phyloP scores from a whole-genome alignment of 2,113 vertebrate species.

The Corvus cornix region DNA sequence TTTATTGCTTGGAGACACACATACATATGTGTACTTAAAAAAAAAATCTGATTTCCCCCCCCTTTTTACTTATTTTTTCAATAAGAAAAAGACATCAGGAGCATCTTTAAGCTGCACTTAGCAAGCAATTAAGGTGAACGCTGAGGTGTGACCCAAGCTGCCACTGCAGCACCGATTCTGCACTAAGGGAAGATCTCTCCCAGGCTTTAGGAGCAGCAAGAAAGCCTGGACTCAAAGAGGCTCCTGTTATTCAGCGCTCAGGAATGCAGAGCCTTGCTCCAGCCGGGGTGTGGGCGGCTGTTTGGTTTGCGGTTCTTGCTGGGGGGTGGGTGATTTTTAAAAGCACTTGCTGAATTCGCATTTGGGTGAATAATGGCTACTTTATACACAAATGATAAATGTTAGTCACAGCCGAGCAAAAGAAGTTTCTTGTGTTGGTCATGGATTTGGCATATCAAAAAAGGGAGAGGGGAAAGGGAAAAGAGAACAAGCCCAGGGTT shows the following conservation, averaged over 20 bases:
- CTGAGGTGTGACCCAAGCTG: background rate
- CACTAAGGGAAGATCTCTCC: background rate
- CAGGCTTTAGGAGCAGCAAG: background rate
- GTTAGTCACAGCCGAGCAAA: slow-evolving; percentile 59
- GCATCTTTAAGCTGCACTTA: fast-evolving
- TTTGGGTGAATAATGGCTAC: slow-evolving; percentile 75
- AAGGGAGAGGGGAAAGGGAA: background rate
- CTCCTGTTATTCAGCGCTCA: slow-evolving; percentile 67
- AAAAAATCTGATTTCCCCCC: background rate
- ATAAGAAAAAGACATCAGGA: fast-evolving
- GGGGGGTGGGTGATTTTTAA: slow-evolving; percentile 69
- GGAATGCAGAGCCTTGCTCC: slow-evolving; percentile 74
- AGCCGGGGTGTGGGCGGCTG: slow-evolving; percentile 75
- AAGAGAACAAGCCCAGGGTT: background rate
- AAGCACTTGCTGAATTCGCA: slow-evolving; percentile 74
- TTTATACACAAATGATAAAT: slow-evolving; percentile 70
- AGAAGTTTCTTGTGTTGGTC: slow-evolving; percentile 46
- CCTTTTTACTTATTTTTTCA: background rate
- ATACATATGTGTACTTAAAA: fast-evolving
- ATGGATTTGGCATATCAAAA: slow-evolving; percentile 46
- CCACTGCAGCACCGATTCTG: background rate
- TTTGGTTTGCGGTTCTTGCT: slow-evolving; percentile 77
- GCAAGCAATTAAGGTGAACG: fast-evolving
- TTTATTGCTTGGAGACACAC: background rate
- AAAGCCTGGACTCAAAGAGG: background rate